phyloP scores from a whole-genome alignment of 2,797 vertebrate genomes.

The Oreortyx pictus region DNA sequence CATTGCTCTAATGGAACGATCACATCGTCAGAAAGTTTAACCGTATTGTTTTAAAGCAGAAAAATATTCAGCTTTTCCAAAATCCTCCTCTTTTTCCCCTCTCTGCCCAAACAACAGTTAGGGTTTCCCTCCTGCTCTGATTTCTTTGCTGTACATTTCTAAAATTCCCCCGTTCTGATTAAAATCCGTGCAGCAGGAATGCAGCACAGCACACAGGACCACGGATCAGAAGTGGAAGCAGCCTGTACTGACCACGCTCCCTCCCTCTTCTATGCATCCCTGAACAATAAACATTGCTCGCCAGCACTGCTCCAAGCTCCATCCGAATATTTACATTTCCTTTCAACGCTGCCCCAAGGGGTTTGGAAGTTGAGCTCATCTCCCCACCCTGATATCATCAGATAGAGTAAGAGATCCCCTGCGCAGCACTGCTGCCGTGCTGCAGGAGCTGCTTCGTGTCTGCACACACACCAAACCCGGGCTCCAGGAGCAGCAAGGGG shows the following conservation, averaged over 20 bases:
- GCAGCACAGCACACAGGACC: not conserved
- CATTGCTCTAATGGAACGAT: not conserved
- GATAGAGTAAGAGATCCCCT: conserved; percentile 32
- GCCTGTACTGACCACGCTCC: no score
- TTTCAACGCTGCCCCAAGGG: not conserved
- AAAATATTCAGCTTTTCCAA: not conserved
- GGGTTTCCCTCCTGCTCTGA: not conserved
- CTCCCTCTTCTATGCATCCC: accelerated
- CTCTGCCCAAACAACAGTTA: accelerated
- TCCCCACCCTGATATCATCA: not conserved
- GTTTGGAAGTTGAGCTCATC: conserved; percentile 28
- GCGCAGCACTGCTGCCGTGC: not conserved
- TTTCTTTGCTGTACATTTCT: accelerated
- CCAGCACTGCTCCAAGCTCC: accelerated
- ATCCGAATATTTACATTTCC: not conserved
- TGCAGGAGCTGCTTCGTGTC: not conserved
- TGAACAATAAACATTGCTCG: accelerated
- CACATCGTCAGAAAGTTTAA: not conserved
- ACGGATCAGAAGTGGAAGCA: accelerated
- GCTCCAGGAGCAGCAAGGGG: not conserved
- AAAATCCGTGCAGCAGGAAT: not conserved
- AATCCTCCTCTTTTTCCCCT: not conserved
- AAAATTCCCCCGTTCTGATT: not conserved
- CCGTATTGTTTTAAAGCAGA: not conserved
- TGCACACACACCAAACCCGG: not conserved